A percentile compares a stretch with the other conserved stretches of the same genome.
phyloP scores from a whole-genome alignment of 2,113 vertebrate genomes.

The Lagopus muta region DNA sequence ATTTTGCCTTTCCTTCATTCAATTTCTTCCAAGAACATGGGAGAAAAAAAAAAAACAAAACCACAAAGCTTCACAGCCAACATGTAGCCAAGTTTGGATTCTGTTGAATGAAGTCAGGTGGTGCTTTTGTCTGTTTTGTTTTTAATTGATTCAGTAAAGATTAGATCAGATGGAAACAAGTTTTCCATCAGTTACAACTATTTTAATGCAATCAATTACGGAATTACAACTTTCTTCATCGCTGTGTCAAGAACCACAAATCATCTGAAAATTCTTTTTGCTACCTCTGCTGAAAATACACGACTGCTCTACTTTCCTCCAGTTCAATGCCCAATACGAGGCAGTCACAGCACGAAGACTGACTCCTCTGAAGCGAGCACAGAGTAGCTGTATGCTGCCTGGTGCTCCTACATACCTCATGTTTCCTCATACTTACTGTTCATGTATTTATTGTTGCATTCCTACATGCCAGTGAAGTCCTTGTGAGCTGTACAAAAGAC shows the following conservation, averaged over 20 bases:
- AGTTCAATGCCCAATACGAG: rapidly evolving
- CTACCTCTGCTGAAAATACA: not conserved
- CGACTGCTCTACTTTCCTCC: not conserved
- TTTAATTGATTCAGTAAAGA: not conserved
- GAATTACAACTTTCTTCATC: not conserved
- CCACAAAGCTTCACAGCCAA: not conserved
- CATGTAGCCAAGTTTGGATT: not conserved
- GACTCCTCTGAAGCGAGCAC: not conserved
- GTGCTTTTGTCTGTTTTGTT: not conserved
- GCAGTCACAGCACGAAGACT: not conserved
- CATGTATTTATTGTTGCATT: not conserved
- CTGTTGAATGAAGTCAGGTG: not conserved
- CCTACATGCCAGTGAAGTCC: not conserved
- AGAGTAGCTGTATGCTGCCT: not conserved
- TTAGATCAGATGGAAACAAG: not conserved
- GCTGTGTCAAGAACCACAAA: not conserved
- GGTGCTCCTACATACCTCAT: not conserved
- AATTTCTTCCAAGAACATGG: not conserved
- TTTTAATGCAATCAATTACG: not conserved
- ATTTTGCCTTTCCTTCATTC: not conserved
- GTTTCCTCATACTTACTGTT: not conserved
- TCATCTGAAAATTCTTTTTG: not conserved
- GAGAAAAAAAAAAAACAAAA: too few relatives aligned
- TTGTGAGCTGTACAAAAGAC: not conserved
- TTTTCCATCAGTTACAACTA: not conserved